These are phyloP conservation scores for Diplosoma virens DNA, from an alignment of 23 tunicate species.

Conservation along the genomic window DNA sequence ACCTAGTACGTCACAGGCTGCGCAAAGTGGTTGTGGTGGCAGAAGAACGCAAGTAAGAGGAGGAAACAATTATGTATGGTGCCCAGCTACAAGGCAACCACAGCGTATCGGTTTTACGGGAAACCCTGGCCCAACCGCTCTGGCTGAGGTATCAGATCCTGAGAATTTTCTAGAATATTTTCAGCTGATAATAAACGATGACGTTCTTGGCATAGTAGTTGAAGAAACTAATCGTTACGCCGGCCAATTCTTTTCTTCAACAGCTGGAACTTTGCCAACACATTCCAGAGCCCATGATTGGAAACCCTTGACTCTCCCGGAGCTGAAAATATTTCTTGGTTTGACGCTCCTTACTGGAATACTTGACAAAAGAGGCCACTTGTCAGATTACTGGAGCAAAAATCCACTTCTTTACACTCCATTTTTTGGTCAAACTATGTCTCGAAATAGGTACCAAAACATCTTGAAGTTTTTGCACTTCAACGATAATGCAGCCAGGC, in stretches of 20 bases:
- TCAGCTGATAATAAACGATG: conserved; percentile 18
- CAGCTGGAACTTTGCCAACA: conserved; percentile 20
- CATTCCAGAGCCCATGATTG: conserved; percentile 1
- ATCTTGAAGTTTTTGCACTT: conserved; percentile 3
- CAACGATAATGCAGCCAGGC: conserved; percentile 26
- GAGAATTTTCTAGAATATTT: conserved; percentile 16
- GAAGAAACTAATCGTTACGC: conserved; percentile 21
- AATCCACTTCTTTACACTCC: conserved; percentile 10
- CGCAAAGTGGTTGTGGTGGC: neutral
- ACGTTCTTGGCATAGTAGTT: conserved; percentile 3
- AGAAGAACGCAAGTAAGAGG: conserved; percentile 21
- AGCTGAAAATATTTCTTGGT: conserved; percentile 9
- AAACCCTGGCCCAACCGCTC: conserved; percentile 15
- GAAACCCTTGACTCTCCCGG: neutral
- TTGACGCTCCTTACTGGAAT: conserved; percentile 1
- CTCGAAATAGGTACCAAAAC: conserved; percentile 16
- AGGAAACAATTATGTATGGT: conserved; percentile 20
- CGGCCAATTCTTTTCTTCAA: conserved; percentile 13
- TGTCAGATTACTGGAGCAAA: conserved; percentile 25
- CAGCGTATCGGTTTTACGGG: conserved; percentile 4
- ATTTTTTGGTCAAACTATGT: conserved; percentile 14
- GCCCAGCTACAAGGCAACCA: conserved; percentile 31
- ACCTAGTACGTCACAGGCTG: conserved; percentile 25
- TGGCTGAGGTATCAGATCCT: conserved; percentile 2
- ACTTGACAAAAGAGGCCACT: conserved; percentile 3